Conservation (phyloP, 1,140 invertebrate species). For the Holcopasites calliopsidis region DNA sequence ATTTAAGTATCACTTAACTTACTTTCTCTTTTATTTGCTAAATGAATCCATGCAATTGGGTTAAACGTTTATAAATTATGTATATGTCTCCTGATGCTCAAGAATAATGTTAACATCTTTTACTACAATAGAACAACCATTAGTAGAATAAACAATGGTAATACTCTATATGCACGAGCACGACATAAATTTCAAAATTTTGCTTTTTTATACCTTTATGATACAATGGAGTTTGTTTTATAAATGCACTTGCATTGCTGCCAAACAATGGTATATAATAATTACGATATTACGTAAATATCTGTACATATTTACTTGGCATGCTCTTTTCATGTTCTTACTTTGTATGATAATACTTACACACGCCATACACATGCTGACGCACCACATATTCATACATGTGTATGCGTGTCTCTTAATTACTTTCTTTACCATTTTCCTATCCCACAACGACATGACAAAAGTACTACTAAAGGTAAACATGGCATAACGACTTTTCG, state of each 20-base stretch:
- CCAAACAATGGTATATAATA: conserved; percentile 16
- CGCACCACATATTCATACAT: conserved; percentile 13
- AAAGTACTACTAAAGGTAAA: no score
- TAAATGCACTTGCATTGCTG: conserved; percentile 1
- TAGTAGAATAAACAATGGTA: conserved; percentile 1
- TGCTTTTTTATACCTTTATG: background rate
- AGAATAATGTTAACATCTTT: background rate
- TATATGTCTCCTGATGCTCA: no score
- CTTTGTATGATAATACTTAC: conserved; percentile 25
- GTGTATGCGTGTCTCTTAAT: background rate
- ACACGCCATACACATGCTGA: conserved; percentile 28
- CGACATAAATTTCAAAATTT: background rate
- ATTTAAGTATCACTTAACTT: conserved; percentile 1
- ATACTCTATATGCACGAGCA: background rate
- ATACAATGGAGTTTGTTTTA: background rate
- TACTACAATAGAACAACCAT: background rate
- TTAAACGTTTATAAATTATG: background rate
- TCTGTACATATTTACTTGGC: conserved; percentile 32
- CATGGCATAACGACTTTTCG: background rate
- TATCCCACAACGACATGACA: conserved; percentile 25
- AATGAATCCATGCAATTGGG: background rate
- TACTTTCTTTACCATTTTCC: background rate
- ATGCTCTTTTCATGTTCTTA: conserved; percentile 16
- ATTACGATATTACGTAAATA: conserved; percentile 1
- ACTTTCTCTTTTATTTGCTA: background rate